Percentiles rank a stretch among this genome's conserved stretches.
Evolutionary conservation across 2,888 invertebrate genomes (phyloP).

Genomic region (Chymomyza procnemis): DNA sequence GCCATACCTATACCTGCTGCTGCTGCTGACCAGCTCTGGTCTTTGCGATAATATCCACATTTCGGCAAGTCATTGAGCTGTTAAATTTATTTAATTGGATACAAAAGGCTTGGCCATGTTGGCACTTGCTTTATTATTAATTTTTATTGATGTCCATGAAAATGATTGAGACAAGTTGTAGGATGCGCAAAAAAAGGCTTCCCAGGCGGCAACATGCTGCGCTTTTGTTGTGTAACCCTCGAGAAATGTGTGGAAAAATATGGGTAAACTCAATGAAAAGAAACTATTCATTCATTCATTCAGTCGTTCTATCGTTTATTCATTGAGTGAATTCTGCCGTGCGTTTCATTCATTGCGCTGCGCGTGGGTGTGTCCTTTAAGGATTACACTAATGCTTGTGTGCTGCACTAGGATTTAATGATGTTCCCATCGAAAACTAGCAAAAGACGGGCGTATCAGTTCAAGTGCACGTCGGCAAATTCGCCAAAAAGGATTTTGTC

Average conservation of each 20-base stretch:
- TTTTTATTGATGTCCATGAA: slow-evolving; percentile 51
- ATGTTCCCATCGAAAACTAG: slow-evolving; percentile 51
- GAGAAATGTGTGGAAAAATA: slow-evolving; percentile 22
- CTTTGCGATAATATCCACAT: slow-evolving; percentile 36
- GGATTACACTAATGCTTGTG: slow-evolving; percentile 71
- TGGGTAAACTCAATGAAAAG: slow-evolving; percentile 51
- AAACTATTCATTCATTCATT: slow-evolving; percentile 38
- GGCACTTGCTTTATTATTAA: slow-evolving; percentile 66
- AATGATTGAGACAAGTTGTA: slow-evolving; percentile 50
- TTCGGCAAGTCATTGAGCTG: slow-evolving; percentile 72
- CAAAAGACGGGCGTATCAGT: slow-evolving; percentile 36
- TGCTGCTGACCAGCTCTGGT: neutral
- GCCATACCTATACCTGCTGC: too few species aligned
- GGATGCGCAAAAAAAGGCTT: slow-evolving; percentile 44
- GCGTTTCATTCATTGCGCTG: slow-evolving; percentile 10
- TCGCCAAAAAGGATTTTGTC: slow-evolving; percentile 69
- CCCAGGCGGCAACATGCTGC: slow-evolving; percentile 57
- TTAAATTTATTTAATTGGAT: slow-evolving; percentile 68
- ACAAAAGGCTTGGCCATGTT: slow-evolving; percentile 52
- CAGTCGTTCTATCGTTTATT: slow-evolving; percentile 29
- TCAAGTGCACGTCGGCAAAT: slow-evolving; percentile 63
- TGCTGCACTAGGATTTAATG: slow-evolving; percentile 67
- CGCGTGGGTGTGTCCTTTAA: slow-evolving; percentile 56
- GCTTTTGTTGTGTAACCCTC: slow-evolving; percentile 47
- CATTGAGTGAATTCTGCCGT: too few species aligned